phyloP scores from a whole-genome alignment of 2,113 vertebrate species.

The Cranoglanis bouderius region DNA sequence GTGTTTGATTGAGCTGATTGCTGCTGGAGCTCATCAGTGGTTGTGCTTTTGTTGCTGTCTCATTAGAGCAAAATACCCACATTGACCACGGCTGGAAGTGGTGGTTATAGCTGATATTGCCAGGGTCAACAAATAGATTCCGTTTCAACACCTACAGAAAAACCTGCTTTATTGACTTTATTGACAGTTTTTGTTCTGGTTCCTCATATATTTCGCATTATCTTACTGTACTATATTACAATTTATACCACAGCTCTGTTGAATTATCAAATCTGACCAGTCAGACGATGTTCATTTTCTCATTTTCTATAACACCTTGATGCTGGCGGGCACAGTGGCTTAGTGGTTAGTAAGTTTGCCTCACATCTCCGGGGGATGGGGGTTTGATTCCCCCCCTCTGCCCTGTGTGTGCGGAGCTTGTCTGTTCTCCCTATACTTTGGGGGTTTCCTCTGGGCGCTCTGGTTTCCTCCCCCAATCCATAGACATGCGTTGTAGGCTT shows the following conservation, averaged over 20 bases:
- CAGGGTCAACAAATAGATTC: constrained; percentile 14
- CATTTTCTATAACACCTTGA: background rate
- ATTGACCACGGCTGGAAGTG: constrained; percentile 24
- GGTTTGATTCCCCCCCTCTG: too few species aligned
- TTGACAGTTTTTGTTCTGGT: background rate
- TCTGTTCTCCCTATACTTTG: too few species aligned
- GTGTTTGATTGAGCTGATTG: constrained; percentile 65
- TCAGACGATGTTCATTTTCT: background rate
- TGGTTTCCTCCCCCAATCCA: too few species aligned
- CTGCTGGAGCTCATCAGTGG: constrained; percentile 63
- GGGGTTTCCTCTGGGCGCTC: too few species aligned
- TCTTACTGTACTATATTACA: background rate
- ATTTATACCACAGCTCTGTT: background rate
- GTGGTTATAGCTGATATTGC: constrained; percentile 12
- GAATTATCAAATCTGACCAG: background rate
- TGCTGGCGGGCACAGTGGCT: too few species aligned
- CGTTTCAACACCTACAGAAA: background rate
- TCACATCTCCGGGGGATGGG: too few species aligned
- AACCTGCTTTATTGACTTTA: background rate
- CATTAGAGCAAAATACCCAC: constrained; percentile 22
- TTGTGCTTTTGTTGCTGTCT: constrained; percentile 38
- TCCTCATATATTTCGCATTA: background rate
- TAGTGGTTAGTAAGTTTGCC: too few species aligned
- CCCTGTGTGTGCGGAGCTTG: too few species aligned
- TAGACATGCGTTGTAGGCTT: too few species aligned